phyloP scores from a whole-genome alignment of 1,140 invertebrate species.

The Drosophila erecta region DNA sequence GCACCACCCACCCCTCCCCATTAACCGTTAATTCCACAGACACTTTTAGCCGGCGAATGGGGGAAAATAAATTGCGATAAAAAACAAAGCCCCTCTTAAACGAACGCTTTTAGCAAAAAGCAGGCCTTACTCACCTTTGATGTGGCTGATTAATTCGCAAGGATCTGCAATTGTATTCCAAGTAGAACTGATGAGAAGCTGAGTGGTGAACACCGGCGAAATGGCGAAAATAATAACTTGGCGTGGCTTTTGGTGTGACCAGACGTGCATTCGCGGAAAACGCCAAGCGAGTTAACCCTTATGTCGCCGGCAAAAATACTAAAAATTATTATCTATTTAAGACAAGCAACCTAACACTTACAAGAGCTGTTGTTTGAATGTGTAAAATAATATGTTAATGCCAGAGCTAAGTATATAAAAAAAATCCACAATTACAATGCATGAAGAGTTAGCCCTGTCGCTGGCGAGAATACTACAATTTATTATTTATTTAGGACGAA shows the following conservation, averaged over 20 bases:
- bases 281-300: neutral
- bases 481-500: too few species aligned
- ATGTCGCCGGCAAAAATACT: neutral
- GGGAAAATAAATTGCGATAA: constrained; percentile 2
- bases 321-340: too few species aligned
- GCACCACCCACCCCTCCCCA: constrained; percentile 7
- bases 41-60: constrained; percentile 22
- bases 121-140: constrained; percentile 24
- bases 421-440: too few species aligned
- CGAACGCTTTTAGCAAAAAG: neutral
- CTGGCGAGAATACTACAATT: too few species aligned
- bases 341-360: too few species aligned
- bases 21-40: constrained; percentile 11
- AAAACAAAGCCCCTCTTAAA: constrained; percentile 3
- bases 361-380: too few species aligned
- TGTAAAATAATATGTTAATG: too few species aligned
- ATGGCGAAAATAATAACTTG: constrained; percentile 23
- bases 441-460: neutral
- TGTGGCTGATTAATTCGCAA: constrained; percentile 10
- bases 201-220: constrained; percentile 28
- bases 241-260: constrained; percentile 12
- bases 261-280: neutral
- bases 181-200: constrained; percentile 13
- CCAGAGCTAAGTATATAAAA: too few species aligned
- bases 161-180: constrained; percentile 13